Percentiles rank a stretch among this genome's conserved stretches.
These are phyloP conservation scores for Aradophagus sp. DNA, from an alignment of 1,140 invertebrate genomes.

Conservation along the genomic window DNA sequence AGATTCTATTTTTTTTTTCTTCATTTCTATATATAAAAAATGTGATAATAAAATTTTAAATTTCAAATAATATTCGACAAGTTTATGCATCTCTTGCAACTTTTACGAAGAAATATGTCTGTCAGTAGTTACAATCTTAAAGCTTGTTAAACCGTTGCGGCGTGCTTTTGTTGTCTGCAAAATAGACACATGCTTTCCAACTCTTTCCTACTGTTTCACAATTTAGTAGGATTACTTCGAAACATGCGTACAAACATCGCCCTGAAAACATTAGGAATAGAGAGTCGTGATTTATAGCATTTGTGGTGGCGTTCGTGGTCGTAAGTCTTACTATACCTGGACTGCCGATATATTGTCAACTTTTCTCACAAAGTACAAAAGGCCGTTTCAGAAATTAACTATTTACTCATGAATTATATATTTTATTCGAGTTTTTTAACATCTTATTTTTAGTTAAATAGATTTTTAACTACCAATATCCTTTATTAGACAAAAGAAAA, in stretches of 20 bases:
- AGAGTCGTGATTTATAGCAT: slow-evolving; percentile 61
- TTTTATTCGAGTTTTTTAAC: slow-evolving; percentile 25
- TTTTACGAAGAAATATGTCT: too few relatives aligned
- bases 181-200: slow-evolving; percentile 37
- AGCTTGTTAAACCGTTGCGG: slow-evolving; percentile 26
- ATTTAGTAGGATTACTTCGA: slow-evolving; percentile 32
- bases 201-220: slow-evolving; percentile 39
- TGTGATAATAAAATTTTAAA: too few relatives aligned
- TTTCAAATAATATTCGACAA: too few relatives aligned
- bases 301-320: slow-evolving; percentile 62
- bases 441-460: too few relatives aligned
- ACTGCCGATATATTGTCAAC: slow-evolving; percentile 48
- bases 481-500: too few relatives aligned
- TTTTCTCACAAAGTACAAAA: slow-evolving; percentile 37
- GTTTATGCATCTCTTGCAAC: too few relatives aligned
- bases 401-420: slow-evolving; percentile 37
- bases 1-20: too few relatives aligned
- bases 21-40: too few relatives aligned
- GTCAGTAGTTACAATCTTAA: too few relatives aligned
- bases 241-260: slow-evolving; percentile 16
- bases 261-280: slow-evolving; percentile 40
- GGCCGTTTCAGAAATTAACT: slow-evolving; percentile 49
- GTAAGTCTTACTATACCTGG: slow-evolving; percentile 60
- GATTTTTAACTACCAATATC: too few relatives aligned
- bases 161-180: slow-evolving; percentile 6